Percentiles rank a stretch among this genome's conserved stretches.
Conservation (phyloP, 2,888 invertebrate genomes). For the Mimachlamys varia region DNA sequence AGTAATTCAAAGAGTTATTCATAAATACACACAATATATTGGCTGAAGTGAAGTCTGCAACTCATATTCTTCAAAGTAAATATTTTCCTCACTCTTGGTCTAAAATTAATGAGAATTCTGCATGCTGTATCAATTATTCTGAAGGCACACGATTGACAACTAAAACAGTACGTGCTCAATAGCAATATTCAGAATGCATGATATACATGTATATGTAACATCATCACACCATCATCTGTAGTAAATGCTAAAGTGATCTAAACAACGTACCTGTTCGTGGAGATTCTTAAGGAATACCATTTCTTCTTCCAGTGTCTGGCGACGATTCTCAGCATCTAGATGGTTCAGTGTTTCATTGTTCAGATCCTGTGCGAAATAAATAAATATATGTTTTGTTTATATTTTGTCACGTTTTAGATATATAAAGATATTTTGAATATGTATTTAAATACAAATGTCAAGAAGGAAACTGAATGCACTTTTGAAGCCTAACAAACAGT, state of each 20-base stretch:
- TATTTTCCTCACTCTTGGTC: not conserved
- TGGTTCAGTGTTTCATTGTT: conserved; percentile 83
- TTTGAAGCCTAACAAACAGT: no score
- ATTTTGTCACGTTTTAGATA: no score
- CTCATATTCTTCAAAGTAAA: not conserved
- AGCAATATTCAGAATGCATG: no score
- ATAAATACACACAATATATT: not conserved
- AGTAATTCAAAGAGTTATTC: not conserved
- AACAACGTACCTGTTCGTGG: conserved; percentile 81
- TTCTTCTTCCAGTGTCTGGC: conserved; percentile 83
- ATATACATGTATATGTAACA: no score
- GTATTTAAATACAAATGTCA: no score
- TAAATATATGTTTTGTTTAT: not conserved
- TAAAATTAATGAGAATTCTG: not conserved
- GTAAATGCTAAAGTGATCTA: not conserved
- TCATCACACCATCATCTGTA: no score
- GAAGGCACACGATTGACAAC: not conserved
- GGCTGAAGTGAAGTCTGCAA: not conserved
- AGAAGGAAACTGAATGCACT: no score
- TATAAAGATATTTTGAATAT: no score
- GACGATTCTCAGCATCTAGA: conserved; percentile 82
- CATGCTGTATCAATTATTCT: not conserved
- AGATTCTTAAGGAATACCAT: conserved; percentile 83
- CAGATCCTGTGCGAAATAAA: conserved; percentile 79
- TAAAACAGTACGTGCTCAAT: not conserved